Evolutionary conservation across 2,113 vertebrate species (phyloP).

Genomic region (Panurus biarmicus): DNA sequence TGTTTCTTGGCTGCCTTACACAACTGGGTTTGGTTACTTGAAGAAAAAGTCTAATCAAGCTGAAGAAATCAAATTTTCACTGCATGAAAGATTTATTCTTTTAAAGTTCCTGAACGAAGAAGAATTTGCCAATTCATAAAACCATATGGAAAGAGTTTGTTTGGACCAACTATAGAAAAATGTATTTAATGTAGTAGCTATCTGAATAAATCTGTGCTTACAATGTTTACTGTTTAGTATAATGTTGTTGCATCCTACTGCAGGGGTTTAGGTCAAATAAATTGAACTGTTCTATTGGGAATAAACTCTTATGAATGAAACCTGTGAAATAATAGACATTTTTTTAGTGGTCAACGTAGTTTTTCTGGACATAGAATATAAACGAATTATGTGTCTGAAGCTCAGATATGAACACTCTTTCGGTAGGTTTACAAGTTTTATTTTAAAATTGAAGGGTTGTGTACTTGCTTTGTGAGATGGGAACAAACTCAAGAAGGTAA

Average conservation of each 20-base stretch:
- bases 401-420: background rate
- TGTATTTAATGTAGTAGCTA: background rate
- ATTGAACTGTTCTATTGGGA: background rate
- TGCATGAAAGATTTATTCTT: background rate
- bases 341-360: background rate
- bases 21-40: background rate
- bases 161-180: background rate
- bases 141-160: background rate
- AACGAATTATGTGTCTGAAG: background rate
- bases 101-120: background rate
- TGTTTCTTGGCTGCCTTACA: background rate
- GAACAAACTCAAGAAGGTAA: background rate
- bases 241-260: background rate
- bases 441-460: background rate
- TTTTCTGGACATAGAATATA: background rate
- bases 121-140: background rate
- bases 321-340: background rate
- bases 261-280: background rate
- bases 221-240: background rate
- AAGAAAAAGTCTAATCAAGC: constrained; percentile 20
- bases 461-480: background rate
- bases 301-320: background rate
- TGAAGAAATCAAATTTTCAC: background rate
- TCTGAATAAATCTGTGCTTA: background rate
- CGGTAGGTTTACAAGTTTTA: background rate